phyloP scores from a whole-genome alignment of 2,113 vertebrate species.

The Dermatemys mawii region DNA sequence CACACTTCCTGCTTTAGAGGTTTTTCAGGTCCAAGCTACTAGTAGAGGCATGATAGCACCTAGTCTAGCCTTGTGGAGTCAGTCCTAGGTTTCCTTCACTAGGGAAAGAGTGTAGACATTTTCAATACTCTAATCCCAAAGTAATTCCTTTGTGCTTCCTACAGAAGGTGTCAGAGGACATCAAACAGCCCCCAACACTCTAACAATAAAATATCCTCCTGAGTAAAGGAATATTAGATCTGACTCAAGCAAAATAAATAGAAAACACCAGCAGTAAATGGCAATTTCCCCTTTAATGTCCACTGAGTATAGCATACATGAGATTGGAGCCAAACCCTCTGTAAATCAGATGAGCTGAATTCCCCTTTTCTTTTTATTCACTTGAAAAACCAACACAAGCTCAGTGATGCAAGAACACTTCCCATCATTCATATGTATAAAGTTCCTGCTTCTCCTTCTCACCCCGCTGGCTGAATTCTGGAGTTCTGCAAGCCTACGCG shows the following conservation, averaged over 20 bases:
- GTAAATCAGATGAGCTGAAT: not conserved
- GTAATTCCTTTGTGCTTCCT: not conserved
- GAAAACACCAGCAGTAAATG: not conserved
- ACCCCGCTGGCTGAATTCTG: not conserved
- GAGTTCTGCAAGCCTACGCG: not conserved
- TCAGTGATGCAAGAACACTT: not conserved
- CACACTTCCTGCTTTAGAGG: not conserved
- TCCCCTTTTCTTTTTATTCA: not conserved
- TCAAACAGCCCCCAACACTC: not conserved
- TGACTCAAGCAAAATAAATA: not conserved
- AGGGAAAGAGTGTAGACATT: not conserved
- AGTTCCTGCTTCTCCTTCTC: not conserved
- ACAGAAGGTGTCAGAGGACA: not conserved
- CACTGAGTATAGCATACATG: not conserved
- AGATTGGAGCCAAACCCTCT: not conserved
- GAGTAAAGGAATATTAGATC: not conserved
- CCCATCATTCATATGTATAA: not conserved
- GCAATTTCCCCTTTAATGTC: not conserved
- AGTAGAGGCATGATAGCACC: not conserved
- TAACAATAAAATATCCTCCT: not conserved
- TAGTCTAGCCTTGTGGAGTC: not conserved
- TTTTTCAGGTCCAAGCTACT: not conserved
- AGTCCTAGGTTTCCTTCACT: not conserved
- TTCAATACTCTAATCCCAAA: not conserved
- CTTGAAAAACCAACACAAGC: not conserved